phyloP scores from a whole-genome alignment of 2,888 invertebrate genomes.

The Zonitis immaculata region DNA sequence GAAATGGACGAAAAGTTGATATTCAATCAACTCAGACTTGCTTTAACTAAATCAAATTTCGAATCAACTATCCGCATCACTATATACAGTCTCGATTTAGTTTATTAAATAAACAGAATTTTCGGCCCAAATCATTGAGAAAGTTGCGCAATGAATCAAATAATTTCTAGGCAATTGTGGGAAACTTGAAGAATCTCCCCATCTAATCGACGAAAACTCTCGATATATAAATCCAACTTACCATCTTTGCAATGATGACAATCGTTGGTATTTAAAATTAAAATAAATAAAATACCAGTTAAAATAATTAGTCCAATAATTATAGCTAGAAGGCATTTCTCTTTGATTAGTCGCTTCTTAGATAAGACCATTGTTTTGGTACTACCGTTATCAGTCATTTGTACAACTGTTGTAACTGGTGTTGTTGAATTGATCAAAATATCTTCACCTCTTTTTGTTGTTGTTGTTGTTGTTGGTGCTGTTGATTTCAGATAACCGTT shows the following conservation, averaged over 20 bases:
- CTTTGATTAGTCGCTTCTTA: slow-evolving; percentile 31
- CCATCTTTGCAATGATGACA: slow-evolving; percentile 33
- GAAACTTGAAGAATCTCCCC: no score
- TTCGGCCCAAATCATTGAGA: no score
- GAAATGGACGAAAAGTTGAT: no score
- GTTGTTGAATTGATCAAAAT: slow-evolving; percentile 27
- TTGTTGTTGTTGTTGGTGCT: slow-evolving; percentile 3
- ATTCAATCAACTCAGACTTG: no score
- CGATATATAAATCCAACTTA: no score
- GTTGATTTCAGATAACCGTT: slow-evolving; percentile 37
- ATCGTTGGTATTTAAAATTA: slow-evolving; percentile 33
- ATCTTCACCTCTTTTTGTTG: slow-evolving; percentile 16
- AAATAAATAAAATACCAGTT: slow-evolving; percentile 36
- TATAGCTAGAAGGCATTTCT: slow-evolving; percentile 40
- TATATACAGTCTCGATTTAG: no score
- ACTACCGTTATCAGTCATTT: slow-evolving; percentile 39
- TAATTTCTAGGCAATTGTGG: no score
- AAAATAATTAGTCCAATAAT: slow-evolving; percentile 39
- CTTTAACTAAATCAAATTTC: no score
- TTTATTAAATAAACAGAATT: no score
- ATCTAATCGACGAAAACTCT: no score
- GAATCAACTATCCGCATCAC: no score
- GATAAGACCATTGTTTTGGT: slow-evolving; percentile 43
- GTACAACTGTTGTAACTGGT: slow-evolving; percentile 39
- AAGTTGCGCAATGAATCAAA: no score